Conservation (phyloP, 2,888 invertebrate species). For the Drosophila vallismaia region DNA sequence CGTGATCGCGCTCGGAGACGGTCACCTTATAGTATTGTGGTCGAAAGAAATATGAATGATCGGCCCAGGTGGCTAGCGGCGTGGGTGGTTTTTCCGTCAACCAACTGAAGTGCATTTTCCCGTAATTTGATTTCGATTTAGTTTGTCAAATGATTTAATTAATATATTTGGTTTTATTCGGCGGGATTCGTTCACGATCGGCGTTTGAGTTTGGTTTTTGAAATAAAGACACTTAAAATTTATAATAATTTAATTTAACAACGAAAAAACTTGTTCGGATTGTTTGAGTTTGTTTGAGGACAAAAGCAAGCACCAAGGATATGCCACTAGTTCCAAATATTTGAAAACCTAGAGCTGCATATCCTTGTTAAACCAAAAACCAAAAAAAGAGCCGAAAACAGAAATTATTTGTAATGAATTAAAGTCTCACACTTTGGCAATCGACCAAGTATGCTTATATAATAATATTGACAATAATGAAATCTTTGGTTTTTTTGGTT, state of each 20-base stretch:
- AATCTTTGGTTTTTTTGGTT: slow-evolving; percentile 20
- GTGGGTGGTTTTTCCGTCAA: slow-evolving; percentile 80
- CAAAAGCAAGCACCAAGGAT: slow-evolving; percentile 55
- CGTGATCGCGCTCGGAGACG: slow-evolving; percentile 84
- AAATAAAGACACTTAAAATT: slow-evolving; percentile 84
- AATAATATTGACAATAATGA: slow-evolving; percentile 18
- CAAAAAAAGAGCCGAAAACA: neutral
- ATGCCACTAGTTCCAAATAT: slow-evolving; percentile 20
- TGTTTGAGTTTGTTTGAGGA: slow-evolving; percentile 9
- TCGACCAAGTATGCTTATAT: slow-evolving; percentile 35
- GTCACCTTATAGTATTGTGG: slow-evolving; percentile 83
- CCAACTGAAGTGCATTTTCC: slow-evolving; percentile 83
- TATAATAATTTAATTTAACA: slow-evolving; percentile 72
- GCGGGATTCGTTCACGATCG: slow-evolving; percentile 35
- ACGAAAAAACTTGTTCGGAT: slow-evolving; percentile 47
- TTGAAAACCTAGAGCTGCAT: slow-evolving; percentile 25
- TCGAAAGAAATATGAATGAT: slow-evolving; percentile 83
- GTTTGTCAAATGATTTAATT: slow-evolving; percentile 24
- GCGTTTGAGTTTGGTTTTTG: slow-evolving; percentile 53
- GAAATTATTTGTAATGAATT: slow-evolving; percentile 7
- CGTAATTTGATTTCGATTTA: slow-evolving; percentile 33
- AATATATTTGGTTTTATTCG: slow-evolving; percentile 1
- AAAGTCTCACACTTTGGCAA: slow-evolving; percentile 60
- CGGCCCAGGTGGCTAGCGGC: slow-evolving; percentile 85
- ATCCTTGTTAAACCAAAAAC: slow-evolving; percentile 55